Conservation (phyloP, 2,113 vertebrate species). For the Colius striatus region DNA sequence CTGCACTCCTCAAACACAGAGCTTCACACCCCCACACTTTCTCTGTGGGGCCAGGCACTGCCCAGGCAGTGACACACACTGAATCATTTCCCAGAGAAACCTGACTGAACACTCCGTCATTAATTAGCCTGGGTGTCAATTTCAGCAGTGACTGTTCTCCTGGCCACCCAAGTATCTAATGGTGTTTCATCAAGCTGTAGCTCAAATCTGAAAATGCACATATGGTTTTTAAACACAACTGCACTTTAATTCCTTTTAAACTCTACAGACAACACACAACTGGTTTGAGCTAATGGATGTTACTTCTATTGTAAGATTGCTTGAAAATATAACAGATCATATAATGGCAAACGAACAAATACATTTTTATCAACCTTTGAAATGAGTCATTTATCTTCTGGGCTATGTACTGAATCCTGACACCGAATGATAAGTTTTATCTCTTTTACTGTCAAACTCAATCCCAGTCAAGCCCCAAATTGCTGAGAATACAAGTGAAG, state of each 20-base stretch:
- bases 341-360: constrained; percentile 61
- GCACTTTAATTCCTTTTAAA: constrained; percentile 40
- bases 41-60: neutral
- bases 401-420: constrained; percentile 67
- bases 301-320: constrained; percentile 28
- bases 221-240: neutral
- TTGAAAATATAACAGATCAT: constrained; percentile 62
- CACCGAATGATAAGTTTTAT: constrained; percentile 76
- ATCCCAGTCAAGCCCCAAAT: constrained; percentile 70
- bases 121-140: neutral
- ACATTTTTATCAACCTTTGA: constrained; percentile 78
- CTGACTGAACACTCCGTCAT: accelerated
- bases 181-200: neutral
- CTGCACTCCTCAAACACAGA: neutral
- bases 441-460: constrained; percentile 78
- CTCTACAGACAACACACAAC: constrained; percentile 22
- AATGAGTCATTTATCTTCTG: constrained; percentile 63
- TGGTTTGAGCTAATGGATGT: constrained; percentile 44
- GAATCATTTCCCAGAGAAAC: neutral
- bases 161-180: constrained; percentile 39
- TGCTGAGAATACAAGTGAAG: constrained; percentile 31
- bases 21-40: neutral
- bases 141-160: neutral
- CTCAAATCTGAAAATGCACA: neutral
- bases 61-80: neutral